Evolutionary conservation across 2,888 invertebrate species (phyloP).

Genomic region (Cheilosia impressa): DNA sequence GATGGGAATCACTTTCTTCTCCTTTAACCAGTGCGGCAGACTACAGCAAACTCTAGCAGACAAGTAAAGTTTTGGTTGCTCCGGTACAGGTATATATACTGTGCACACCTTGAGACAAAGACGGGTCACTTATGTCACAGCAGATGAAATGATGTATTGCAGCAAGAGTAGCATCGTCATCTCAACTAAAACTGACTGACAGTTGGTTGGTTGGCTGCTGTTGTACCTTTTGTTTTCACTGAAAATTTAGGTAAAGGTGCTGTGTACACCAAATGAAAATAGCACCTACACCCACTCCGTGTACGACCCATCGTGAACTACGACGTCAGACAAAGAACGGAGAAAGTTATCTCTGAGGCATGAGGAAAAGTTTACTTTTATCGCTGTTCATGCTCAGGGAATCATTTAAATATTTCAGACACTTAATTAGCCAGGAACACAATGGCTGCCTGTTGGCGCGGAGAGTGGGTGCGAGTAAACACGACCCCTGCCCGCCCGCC

Average conservation of each 20-base stretch:
- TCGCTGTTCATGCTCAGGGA: conserved; percentile 72
- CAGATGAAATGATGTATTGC: conserved; percentile 67
- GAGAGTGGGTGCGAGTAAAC: conserved; percentile 35
- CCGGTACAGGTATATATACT: conserved; percentile 13
- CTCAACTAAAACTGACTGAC: conserved; percentile 22
- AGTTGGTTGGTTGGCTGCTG: conserved; percentile 42
- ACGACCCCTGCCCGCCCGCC: conserved; percentile 7
- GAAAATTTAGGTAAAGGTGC: conserved; percentile 2
- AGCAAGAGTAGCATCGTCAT: conserved; percentile 10
- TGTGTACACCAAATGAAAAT: conserved; percentile 15
- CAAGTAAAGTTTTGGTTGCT: conserved; percentile 29
- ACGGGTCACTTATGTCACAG: conserved; percentile 68
- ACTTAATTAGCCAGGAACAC: conserved; percentile 74
- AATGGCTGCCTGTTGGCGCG: conserved; percentile 36
- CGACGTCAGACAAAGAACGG: conserved; percentile 31
- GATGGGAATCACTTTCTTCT: conserved; percentile 25
- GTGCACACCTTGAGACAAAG: conserved; percentile 59
- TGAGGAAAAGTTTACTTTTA: conserved; percentile 68
- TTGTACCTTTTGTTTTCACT: conserved; percentile 30
- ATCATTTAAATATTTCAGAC: conserved; percentile 74
- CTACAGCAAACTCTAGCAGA: conserved; percentile 29
- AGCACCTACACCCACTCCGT: neutral
- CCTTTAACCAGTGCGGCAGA: conserved; percentile 10
- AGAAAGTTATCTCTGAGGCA: conserved; percentile 59
- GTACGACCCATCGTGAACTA: neutral